Base-by-base conservation (phyloP, 1,140 invertebrate species). In the Hetaerina americana region DNA sequence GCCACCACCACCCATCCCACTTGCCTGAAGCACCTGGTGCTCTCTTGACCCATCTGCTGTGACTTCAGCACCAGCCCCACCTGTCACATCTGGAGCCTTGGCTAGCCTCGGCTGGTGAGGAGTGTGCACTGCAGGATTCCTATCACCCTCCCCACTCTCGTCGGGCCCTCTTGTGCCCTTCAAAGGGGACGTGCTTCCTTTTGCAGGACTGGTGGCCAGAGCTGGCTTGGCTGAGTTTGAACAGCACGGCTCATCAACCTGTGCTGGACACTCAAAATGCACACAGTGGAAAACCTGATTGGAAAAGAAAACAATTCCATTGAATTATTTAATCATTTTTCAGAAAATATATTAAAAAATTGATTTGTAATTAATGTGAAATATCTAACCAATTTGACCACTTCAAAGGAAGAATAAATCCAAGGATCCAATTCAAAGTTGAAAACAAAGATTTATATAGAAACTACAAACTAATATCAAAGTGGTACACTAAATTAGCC, bases 231-330 rank as follows among this genome's bases (percentile, higher is more conserved):
- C 15, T 5, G 40, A 10, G 15, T 18, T 18, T 18, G 40, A 57
- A 57, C 15, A 57, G 10, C 40, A 12, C 15, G 75, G n/a, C 40
- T 86, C 84, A 74, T 85, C 83, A 27, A 75, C 75, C 80, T 90
- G 89, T 18, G 90, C 88, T 12, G 95, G 95, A 80, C 94, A 97
- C 83, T 99, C 97, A 81, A 99, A 92, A 82, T 99, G 96, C 27
- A 99, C 96, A 80, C 94, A 94, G 80, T 99, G 97, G 81, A 99
- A 99, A 67, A 97, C 94, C 92, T 95, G 73, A 24, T 80, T 76
- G 73, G 10, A 24, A 22, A 67, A 6, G 15, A n/a, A 70, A 25
- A 26, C 28, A 69, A 72, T 68, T 66, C 72, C 71, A 68, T 18
- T 25, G 26, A 66, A 8, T 67, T 69, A 27, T 27, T 25, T 40